phyloP scores from a whole-genome alignment of 2,888 invertebrate genomes.

The Caradrina kadenii region DNA sequence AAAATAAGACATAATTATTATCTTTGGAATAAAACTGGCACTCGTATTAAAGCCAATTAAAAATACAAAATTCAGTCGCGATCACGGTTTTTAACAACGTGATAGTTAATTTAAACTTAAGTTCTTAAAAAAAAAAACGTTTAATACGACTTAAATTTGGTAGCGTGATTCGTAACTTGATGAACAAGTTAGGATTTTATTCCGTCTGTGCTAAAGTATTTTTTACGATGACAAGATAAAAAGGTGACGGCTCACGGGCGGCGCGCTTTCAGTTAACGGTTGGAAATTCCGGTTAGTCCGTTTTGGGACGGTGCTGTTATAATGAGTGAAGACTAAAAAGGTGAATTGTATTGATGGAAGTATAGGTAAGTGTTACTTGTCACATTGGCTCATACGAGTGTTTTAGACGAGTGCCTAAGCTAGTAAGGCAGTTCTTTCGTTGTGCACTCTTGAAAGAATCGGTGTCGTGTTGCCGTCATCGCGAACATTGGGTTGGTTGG shows the following conservation, averaged over 20 bases:
- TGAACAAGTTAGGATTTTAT: too few species aligned
- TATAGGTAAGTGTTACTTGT: slow-evolving; percentile 3
- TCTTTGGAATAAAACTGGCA: slow-evolving; percentile 8
- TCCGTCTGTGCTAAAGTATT: too few species aligned
- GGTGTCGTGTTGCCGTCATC: neutral
- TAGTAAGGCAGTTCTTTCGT: slow-evolving; percentile 70
- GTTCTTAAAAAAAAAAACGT: neutral
- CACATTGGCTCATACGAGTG: slow-evolving; percentile 9
- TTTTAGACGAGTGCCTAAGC: slow-evolving; percentile 43
- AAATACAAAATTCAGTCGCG: neutral
- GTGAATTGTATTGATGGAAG: neutral
- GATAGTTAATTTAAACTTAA: neutral
- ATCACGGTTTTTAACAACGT: neutral
- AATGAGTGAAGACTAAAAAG: too few species aligned
- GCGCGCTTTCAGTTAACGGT: too few species aligned
- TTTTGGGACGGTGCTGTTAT: too few species aligned
- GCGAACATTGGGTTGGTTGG: slow-evolving; percentile 3
- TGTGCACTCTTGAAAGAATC: slow-evolving; percentile 17
- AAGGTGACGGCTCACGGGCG: too few species aligned
- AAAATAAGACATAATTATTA: neutral
- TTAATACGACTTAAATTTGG: neutral
- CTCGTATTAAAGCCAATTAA: neutral
- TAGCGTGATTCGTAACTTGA: too few species aligned
- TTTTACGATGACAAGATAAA: too few species aligned
- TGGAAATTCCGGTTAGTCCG: too few species aligned